Percentiles rank a stretch among this genome's conserved stretches.
Evolutionary conservation across 2,113 vertebrate genomes (phyloP).

Genomic region (Ia io): DNA sequence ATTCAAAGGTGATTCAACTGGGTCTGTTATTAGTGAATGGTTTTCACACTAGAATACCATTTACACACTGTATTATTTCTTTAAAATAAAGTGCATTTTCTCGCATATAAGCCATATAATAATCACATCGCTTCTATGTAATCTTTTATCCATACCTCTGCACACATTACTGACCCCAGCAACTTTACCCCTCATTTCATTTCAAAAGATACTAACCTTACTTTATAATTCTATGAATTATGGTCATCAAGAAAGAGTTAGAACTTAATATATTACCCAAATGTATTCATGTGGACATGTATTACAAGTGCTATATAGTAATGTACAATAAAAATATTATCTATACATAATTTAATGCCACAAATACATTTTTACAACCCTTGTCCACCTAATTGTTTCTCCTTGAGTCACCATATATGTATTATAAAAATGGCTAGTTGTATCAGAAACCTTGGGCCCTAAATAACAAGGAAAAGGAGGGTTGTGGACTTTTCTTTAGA

Average conservation of each 20-base stretch:
- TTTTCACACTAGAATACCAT: conserved; percentile 70
- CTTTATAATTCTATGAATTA: not conserved
- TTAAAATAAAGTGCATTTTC: not conserved
- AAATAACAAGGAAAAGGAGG: not conserved
- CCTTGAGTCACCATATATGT: not conserved
- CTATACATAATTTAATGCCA: not conserved
- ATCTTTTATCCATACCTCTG: not conserved
- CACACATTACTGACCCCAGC: not conserved
- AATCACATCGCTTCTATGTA: not conserved
- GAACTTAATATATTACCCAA: not conserved
- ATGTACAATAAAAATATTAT: not conserved
- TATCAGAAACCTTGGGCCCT: not conserved
- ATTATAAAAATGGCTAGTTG: not conserved
- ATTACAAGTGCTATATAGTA: not conserved
- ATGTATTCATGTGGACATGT: not conserved
- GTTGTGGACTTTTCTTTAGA: not conserved
- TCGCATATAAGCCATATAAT: not conserved
- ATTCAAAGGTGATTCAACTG: conserved; percentile 55
- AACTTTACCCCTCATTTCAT: not conserved
- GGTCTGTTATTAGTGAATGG: conserved; percentile 57
- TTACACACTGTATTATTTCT: conserved; percentile 26
- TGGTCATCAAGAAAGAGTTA: not conserved
- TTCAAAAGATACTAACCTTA: not conserved
- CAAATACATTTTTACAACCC: not conserved
- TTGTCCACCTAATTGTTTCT: not conserved